Evolutionary conservation across 2,797 vertebrate genomes (phyloP).

Genomic region (Capromys pilorides): DNA sequence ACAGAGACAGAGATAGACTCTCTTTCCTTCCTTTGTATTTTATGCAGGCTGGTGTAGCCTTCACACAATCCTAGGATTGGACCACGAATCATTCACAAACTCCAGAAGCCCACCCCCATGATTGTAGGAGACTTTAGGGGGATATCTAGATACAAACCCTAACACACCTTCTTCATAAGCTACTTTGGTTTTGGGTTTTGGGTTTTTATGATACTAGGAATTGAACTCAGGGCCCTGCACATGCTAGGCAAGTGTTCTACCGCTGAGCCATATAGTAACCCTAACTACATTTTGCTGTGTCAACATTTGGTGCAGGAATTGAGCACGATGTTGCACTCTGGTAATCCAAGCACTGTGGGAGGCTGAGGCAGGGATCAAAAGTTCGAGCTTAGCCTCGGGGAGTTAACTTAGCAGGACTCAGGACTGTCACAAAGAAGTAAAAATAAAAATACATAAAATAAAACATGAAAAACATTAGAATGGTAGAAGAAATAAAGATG

Average conservation of each 20-base stretch:
- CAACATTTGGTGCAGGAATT: not conserved
- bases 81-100: too few relatives aligned
- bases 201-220: not conserved
- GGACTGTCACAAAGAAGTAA: not conserved
- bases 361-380: not conserved
- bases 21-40: too few relatives aligned
- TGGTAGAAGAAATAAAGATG: not conserved
- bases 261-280: not conserved
- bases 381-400: not conserved
- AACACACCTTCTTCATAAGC: not conserved
- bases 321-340: not conserved
- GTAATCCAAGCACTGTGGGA: not conserved
- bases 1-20: too few relatives aligned
- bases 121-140: too few relatives aligned
- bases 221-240: not conserved
- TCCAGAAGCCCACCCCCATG: too few relatives aligned
- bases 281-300: not conserved
- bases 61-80: too few relatives aligned
- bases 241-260: not conserved
- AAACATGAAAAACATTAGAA: not conserved
- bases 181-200: not conserved
- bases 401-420: not conserved
- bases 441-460: not conserved
- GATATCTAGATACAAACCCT: too few relatives aligned
- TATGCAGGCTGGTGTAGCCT: too few relatives aligned